phyloP scores from a whole-genome alignment of 2,888 invertebrate genomes.

The Eudasyphora cyanicolor region DNA sequence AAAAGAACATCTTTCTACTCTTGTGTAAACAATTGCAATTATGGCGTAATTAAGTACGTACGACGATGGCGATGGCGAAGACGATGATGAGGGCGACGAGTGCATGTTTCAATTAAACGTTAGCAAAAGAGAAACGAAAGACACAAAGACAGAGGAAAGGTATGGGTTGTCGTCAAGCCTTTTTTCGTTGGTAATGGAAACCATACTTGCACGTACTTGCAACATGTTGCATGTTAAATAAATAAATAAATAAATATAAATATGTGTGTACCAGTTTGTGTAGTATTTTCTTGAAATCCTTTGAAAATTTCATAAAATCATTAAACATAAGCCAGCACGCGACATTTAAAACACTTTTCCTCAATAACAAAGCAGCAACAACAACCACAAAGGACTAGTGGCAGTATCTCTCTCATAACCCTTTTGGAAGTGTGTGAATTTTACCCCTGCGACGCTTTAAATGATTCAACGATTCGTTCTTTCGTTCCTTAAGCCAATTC shows the following conservation, averaged over 20 bases:
- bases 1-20: constrained; percentile 24
- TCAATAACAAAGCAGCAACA: constrained; percentile 26
- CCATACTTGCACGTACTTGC: constrained; percentile 61
- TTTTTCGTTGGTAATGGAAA: background rate
- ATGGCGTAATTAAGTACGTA: constrained; percentile 54
- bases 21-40: constrained; percentile 48
- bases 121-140: background rate
- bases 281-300: constrained; percentile 49
- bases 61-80: no score
- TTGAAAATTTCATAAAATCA: constrained; percentile 65
- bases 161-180: background rate
- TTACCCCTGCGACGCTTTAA: background rate
- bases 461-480: no score
- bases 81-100: no score
- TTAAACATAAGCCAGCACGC: constrained; percentile 65
- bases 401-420: constrained; percentile 20
- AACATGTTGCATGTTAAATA: constrained; percentile 65
- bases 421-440: background rate
- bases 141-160: background rate
- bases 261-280: no score
- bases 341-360: constrained; percentile 65
- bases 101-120: background rate
- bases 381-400: background rate
- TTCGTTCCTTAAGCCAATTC: constrained; percentile 27
- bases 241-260: no score